phyloP scores from a whole-genome alignment of 2,113 vertebrate species.

The Sebastes fasciatus region DNA sequence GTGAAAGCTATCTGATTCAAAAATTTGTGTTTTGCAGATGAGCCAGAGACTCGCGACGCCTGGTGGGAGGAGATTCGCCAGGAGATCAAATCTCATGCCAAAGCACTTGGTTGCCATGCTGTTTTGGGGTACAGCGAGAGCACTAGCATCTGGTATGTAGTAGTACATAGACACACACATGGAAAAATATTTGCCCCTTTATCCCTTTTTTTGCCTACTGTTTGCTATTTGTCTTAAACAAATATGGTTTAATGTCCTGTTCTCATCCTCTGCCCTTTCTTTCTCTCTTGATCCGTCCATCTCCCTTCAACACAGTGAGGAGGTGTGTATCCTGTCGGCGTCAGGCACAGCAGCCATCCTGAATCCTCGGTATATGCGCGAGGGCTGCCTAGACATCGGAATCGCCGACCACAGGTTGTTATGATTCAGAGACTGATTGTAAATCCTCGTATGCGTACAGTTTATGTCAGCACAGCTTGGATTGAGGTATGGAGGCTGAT shows the following conservation, averaged over 20 bases:
- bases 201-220: not conserved
- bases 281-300: not conserved
- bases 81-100: slow-evolving; percentile 99
- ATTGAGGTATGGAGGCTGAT: not conserved
- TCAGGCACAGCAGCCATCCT: slow-evolving; percentile 96
- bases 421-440: not conserved
- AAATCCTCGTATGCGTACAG: not conserved
- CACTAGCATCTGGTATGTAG: slow-evolving; percentile 96
- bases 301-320: slow-evolving; percentile 86
- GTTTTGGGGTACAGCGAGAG: slow-evolving; percentile 98
- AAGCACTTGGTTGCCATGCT: slow-evolving; percentile 97
- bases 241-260: not conserved
- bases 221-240: not conserved
- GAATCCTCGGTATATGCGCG: slow-evolving; percentile 95
- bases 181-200: not conserved
- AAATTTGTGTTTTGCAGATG: slow-evolving; percentile 90
- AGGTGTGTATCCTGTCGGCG: slow-evolving; percentile 98
- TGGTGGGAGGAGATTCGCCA: slow-evolving; percentile 99
- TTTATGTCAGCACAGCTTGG: not conserved
- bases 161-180: not conserved
- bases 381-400: slow-evolving; percentile 91
- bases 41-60: slow-evolving; percentile 97
- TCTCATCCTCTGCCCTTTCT: not conserved
- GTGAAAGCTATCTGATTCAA: slow-evolving; percentile 40
- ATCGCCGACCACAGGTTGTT: slow-evolving; percentile 95